Base-by-base conservation (phyloP, 2,113 vertebrate species). In the Nestor notabilis region DNA sequence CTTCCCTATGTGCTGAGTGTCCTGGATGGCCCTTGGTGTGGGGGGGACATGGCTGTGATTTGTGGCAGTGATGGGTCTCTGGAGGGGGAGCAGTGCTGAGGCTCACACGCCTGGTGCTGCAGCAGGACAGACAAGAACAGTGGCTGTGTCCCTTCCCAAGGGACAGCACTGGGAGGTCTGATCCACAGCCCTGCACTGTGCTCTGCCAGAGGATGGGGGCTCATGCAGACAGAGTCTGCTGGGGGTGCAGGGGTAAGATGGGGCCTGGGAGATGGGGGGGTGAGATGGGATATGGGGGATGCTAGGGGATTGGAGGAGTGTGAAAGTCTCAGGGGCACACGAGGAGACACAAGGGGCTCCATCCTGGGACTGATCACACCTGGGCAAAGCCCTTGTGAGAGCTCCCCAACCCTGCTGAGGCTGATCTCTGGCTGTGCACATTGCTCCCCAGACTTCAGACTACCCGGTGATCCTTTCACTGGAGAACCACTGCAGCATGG, bases 401-500 rank as follows among this genome's bases (percentile, higher is more conserved):
- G 24, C 44, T 66, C 49, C 31, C 10, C 31, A 66, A 3, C 33
- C 8, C 46, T 69, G 46, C n/a, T 1, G 2, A 74, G n/a, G 37
- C 24, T 76, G 52, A 61, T 80, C 47, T 86, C 39, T 46, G 70
- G 44, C 41, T 50, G 43, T 70, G 20, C 50, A 17, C 1, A 0
- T 81, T 72, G 41, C 19, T 91, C 28, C 49, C 18, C 88, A 99
- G 99, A 96, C 89, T 2, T 99, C 99, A 0, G 98, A 99, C 65
- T 99, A 99, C 86, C 99, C 99, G 0, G 97, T 99, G 60, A 99
- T 99, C 90, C 92, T 99, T 91, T 99, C 99, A 12, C 96, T 99
- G 65, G 99, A 99, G 97, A 99, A 99, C 94, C 99, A 99, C 95
- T 99, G 99, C 78, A 97, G 98, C n/a, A 83, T 98, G 89, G 99